Conservation (phyloP, 2,797 vertebrate species). For the Enteromius viviparus region DNA sequence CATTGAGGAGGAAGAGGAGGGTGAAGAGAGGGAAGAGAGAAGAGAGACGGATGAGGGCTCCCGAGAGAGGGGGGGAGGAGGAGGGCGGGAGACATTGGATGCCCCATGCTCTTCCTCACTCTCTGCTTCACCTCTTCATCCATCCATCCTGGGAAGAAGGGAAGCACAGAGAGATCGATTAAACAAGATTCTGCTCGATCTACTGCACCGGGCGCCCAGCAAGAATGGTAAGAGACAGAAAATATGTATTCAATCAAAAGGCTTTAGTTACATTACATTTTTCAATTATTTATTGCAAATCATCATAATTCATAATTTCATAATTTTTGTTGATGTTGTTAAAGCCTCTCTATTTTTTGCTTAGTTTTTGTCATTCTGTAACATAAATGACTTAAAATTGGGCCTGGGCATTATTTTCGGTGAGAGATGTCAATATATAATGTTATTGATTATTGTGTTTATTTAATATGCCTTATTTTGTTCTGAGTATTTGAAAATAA, state of each 20-base stretch:
- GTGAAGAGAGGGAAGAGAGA: conserved; percentile 69
- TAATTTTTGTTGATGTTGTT: too few relatives aligned
- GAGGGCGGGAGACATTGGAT: conserved; percentile 77
- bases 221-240: conserved; percentile 84
- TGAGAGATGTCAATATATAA: not conserved
- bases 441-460: not conserved
- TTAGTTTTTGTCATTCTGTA: too few relatives aligned
- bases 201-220: conserved; percentile 92
- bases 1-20: conserved; percentile 69
- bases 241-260: not conserved
- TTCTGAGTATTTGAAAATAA: not conserved
- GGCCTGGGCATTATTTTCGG: too few relatives aligned
- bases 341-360: too few relatives aligned
- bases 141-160: conserved; percentile 79
- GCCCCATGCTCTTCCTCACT: conserved; percentile 67
- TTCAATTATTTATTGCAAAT: not conserved
- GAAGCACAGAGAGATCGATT: conserved; percentile 89
- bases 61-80: conserved; percentile 65
- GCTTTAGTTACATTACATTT: not conserved
- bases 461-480: not conserved
- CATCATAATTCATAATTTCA: too few relatives aligned
- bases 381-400: too few relatives aligned
- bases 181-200: conserved; percentile 91
- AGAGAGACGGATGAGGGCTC: conserved; percentile 65
- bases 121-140: conserved; percentile 73